Evolutionary conservation across 2,888 invertebrate species (phyloP).

Genomic region (Orchesella flavescens): DNA sequence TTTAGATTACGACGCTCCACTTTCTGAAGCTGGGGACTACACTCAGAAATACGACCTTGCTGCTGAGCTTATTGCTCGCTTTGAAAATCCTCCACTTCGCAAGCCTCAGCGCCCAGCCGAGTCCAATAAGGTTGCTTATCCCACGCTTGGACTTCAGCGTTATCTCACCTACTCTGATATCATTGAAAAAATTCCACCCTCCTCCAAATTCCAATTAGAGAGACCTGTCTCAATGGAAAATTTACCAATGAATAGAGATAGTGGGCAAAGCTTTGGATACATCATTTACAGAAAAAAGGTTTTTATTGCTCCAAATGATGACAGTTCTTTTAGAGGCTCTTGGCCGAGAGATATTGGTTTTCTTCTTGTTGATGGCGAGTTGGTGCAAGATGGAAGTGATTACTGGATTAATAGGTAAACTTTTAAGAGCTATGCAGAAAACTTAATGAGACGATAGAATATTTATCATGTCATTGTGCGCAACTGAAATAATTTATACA

Average conservation of each 20-base stretch:
- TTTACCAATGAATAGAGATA: slow-evolving; percentile 72
- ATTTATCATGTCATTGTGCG: too few species aligned
- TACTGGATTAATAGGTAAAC: slow-evolving; percentile 51
- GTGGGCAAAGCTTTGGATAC: slow-evolving; percentile 78
- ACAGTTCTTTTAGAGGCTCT: slow-evolving; percentile 44
- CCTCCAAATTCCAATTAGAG: slow-evolving; percentile 50
- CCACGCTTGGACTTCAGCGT: slow-evolving; percentile 70
- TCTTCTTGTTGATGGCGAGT: slow-evolving; percentile 52
- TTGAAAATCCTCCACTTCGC: slow-evolving; percentile 68
- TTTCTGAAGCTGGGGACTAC: slow-evolving; percentile 77
- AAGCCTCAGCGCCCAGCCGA: slow-evolving; percentile 74
- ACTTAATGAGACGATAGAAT: too few species aligned
- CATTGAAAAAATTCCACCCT: slow-evolving; percentile 69
- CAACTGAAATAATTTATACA: too few species aligned
- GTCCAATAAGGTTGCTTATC: slow-evolving; percentile 73
- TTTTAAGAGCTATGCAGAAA: too few species aligned
- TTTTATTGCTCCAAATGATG: slow-evolving; percentile 15
- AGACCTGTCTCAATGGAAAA: slow-evolving; percentile 72
- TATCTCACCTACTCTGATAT: slow-evolving; percentile 72
- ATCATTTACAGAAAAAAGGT: slow-evolving; percentile 76
- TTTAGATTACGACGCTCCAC: slow-evolving; percentile 77
- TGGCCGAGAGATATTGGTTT: slow-evolving; percentile 65
- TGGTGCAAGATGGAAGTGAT: slow-evolving; percentile 23
- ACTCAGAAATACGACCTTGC: slow-evolving; percentile 75
- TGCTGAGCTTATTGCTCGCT: slow-evolving; percentile 71